These are phyloP conservation scores for Drosophila austrosaltans DNA, from an alignment of 2,888 invertebrate genomes.

Conservation along the genomic window DNA sequence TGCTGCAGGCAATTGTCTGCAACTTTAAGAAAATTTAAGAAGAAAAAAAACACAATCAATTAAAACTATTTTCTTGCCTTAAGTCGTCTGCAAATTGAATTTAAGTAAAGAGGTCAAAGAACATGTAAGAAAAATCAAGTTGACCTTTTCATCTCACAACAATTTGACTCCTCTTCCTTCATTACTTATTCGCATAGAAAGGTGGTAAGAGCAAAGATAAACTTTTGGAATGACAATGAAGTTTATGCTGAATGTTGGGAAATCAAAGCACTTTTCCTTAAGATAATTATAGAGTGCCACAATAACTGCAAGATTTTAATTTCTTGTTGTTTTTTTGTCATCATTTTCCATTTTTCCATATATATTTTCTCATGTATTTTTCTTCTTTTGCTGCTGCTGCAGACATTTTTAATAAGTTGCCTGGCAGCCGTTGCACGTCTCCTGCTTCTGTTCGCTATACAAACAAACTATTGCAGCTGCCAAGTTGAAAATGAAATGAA, in stretches of 20 bases:
- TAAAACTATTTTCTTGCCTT: no score
- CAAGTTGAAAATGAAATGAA: slow-evolving; percentile 70
- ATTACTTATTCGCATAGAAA: not conserved
- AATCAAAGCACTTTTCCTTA: slow-evolving; percentile 70
- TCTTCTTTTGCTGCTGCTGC: slow-evolving; percentile 55
- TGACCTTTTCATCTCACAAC: no score
- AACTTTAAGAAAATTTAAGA: no score
- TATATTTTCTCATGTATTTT: slow-evolving; percentile 35
- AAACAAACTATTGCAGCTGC: slow-evolving; percentile 70
- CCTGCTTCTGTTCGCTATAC: slow-evolving; percentile 35
- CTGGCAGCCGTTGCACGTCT: slow-evolving; percentile 78
- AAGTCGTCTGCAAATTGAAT: no score
- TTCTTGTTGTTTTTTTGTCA: slow-evolving; percentile 16
- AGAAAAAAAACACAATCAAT: no score
- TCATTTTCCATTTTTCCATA: slow-evolving; percentile 22
- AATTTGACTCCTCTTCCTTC: not conserved
- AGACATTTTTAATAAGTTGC: slow-evolving; percentile 79
- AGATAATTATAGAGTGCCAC: slow-evolving; percentile 66
- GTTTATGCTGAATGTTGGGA: slow-evolving; percentile 65
- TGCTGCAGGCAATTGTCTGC: no score
- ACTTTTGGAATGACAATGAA: slow-evolving; percentile 54
- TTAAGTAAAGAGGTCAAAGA: no score
- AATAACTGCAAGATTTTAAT: slow-evolving; percentile 55
- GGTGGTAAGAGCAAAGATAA: not conserved
- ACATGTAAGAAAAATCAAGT: no score